Base-by-base conservation (phyloP, 2,797 vertebrate species). In the Lates japonicus region DNA sequence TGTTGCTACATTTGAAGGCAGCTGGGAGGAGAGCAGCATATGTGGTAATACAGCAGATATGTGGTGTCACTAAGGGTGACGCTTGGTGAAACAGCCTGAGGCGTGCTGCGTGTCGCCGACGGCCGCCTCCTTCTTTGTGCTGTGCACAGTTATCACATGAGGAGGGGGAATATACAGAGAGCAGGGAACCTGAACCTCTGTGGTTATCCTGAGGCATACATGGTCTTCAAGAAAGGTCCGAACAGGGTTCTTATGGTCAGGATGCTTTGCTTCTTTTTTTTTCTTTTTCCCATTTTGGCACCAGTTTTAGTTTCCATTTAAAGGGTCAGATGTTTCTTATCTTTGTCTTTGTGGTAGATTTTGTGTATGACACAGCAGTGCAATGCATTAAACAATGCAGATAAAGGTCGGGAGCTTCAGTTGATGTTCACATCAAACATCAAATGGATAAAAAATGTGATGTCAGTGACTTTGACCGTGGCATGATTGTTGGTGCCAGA, bases 1-100 rank as follows among this genome's bases (percentile, higher is more conserved):
- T 92, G 85, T 92, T 74, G 90, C 71, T 80, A 4, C 90, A 84
- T 2, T 2, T 1, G 22, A 70, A 0, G 5, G 57, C 57, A 74
- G 60, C 67, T 3, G 39, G 3, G 19, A 2, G 48, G 3, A 8
- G 31, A 16, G 67, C 54, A 41, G n/a, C 42, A 1, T 17, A 20
- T 42, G 66, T 29, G 64, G 31, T 0, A 52, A 22, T 42, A n/a
- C 55, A 69, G 66, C 57, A 48, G 73, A 31, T 48, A 25, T 77
- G 67, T 44, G 25, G 55, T 61, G 78, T 81, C 69, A 73, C 20
- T 44, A 0, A 5, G 58, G 71, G 44, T 73, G 82, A 77, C 65
- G 78, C 44, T 48, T 4, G 48, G 80, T 73, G 83, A 51, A 76
- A 39, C 62, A 69, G 80, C 82, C 82, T 17, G 66, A 42, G 70